A percentile compares a stretch with the other conserved stretches of the same genome.
Conservation (phyloP, 2,113 vertebrate genomes). For the Drymodes brunneopygia region DNA sequence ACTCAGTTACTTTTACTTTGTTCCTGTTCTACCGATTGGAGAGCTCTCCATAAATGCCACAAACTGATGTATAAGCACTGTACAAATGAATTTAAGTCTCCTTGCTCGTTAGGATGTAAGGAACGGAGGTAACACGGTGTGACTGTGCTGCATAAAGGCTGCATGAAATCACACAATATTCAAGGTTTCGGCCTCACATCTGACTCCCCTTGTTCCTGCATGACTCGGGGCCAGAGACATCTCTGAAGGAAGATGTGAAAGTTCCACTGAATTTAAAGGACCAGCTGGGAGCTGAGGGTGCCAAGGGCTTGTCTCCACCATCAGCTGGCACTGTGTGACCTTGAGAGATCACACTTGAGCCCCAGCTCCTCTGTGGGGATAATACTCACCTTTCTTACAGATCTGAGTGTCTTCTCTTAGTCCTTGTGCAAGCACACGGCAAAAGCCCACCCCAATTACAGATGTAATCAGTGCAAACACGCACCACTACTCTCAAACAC, state of each 20-base stretch:
- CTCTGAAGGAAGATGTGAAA: background rate
- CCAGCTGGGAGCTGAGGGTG: background rate
- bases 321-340: background rate
- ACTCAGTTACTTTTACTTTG: background rate
- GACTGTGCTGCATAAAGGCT: background rate
- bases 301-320: background rate
- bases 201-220: background rate
- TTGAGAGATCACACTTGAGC: conserved; percentile 2
- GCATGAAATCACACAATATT: background rate
- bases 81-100: background rate
- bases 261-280: background rate
- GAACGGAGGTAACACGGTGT: background rate
- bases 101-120: background rate
- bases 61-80: background rate
- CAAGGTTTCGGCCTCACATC: background rate
- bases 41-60: background rate
- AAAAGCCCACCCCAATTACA: background rate
- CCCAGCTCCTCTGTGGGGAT: background rate
- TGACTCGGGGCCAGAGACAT: background rate
- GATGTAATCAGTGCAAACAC: background rate
- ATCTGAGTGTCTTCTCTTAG: background rate
- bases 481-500: background rate
- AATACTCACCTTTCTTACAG: background rate
- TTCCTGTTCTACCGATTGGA: background rate
- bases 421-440: background rate